These are phyloP conservation scores for Smutsia temminckii DNA, from an alignment of 2,797 vertebrate species.

Conservation along the genomic window DNA sequence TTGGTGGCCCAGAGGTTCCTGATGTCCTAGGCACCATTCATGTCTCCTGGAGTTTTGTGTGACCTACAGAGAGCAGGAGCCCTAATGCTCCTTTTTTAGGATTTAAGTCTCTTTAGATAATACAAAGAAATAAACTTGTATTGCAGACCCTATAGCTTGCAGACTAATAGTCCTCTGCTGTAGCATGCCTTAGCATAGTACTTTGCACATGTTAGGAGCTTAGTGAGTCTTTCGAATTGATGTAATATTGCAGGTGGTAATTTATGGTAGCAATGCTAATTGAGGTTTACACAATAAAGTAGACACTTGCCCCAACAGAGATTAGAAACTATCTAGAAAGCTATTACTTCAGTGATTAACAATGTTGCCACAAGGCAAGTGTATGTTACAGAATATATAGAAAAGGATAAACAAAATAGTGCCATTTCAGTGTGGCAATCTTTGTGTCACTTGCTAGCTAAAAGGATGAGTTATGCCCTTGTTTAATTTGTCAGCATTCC, in stretches of 20 bases:
- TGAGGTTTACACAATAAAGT: conserved; percentile 45
- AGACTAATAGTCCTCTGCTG: not conserved
- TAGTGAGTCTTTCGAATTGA: conserved; percentile 43
- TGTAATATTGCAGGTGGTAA: conserved; percentile 46
- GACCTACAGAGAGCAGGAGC: not conserved
- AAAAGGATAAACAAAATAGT: conserved; percentile 61
- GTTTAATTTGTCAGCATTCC: conserved; percentile 77
- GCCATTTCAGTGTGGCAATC: conserved; percentile 45
- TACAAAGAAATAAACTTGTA: not conserved
- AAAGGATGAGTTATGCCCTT: conserved; percentile 72
- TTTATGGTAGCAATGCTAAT: conserved; percentile 43
- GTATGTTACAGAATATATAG: conserved; percentile 27
- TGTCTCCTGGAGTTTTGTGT: not conserved
- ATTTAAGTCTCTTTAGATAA: not conserved
- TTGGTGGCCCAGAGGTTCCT: not conserved
- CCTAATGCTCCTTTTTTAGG: not conserved
- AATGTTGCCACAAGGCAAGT: conserved; percentile 38
- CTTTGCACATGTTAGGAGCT: not conserved
- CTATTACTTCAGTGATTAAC: conserved; percentile 38
- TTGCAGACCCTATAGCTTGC: not conserved
- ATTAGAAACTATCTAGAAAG: conserved; percentile 39
- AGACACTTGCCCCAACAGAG: not conserved
- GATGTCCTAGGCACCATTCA: not conserved
- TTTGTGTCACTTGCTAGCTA: conserved; percentile 59
- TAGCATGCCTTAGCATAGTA: not conserved